These are phyloP conservation scores for Cherax destructor DNA, from an alignment of 1,140 invertebrate genomes.

Conservation along the genomic window DNA sequence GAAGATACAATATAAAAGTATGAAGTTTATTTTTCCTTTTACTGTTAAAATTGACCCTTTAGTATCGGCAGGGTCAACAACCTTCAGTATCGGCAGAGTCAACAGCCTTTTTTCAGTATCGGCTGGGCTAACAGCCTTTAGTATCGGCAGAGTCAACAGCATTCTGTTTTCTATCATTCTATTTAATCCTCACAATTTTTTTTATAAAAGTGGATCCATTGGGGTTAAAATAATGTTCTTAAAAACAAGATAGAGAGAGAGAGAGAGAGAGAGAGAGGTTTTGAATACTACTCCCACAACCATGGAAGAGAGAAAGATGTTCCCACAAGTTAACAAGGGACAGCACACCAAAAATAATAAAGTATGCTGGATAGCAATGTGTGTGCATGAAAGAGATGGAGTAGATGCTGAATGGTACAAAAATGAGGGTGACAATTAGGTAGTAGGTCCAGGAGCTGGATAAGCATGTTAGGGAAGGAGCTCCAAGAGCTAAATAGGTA, in stretches of 20 bases:
- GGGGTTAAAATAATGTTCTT: neutral
- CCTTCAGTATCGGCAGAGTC: too few relatives aligned
- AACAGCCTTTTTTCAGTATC: neutral
- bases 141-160: neutral
- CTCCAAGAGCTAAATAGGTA: too few relatives aligned
- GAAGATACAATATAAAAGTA: slow-evolving; percentile 35
- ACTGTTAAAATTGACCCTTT: neutral
- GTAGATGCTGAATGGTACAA: neutral
- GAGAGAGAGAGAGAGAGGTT: neutral
- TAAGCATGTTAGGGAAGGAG: too few relatives aligned
- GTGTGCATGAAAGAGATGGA: neutral
- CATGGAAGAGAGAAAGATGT: neutral
- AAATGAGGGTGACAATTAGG: neutral
- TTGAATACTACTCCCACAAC: neutral
- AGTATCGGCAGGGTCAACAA: neutral
- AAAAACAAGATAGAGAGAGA: neutral
- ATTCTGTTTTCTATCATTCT: neutral
- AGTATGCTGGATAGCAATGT: neutral
- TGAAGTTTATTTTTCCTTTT: neutral
- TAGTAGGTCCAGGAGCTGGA: neutral
- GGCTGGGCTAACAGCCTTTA: neutral
- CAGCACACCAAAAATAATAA: slow-evolving; percentile 5
- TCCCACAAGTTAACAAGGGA: slow-evolving; percentile 12
- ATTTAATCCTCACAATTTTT: slow-evolving; percentile 18
- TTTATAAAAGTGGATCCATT: neutral